A percentile compares a stretch with the other conserved stretches of the same genome.
These are phyloP conservation scores for Ageneiosus marmoratus DNA, from an alignment of 2,113 vertebrate species.

Conservation along the genomic window DNA sequence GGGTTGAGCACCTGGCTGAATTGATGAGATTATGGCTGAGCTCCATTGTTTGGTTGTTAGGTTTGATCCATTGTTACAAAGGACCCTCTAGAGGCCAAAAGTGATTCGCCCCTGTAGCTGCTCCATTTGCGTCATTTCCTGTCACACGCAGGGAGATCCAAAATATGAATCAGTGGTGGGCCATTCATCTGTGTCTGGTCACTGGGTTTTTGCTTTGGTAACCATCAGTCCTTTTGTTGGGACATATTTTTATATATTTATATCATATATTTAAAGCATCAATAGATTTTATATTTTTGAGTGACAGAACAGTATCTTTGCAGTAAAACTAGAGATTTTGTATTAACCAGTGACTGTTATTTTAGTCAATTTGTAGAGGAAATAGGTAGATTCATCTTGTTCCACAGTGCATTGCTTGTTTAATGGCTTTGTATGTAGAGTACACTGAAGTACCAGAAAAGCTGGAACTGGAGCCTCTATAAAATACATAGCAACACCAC, in stretches of 20 bases:
- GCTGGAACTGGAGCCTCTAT: no score
- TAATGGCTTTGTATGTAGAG: background rate
- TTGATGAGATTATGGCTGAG: slow-evolving; percentile 63
- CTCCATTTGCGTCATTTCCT: slow-evolving; percentile 75
- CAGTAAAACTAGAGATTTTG: background rate
- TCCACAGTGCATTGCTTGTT: background rate
- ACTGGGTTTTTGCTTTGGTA: slow-evolving; percentile 3
- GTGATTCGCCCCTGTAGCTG: slow-evolving; percentile 65
- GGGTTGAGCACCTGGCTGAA: slow-evolving; percentile 63
- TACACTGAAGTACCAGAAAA: no score
- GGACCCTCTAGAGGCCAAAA: slow-evolving; percentile 70
- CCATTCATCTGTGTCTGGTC: slow-evolving; percentile 54
- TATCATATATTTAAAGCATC: background rate
- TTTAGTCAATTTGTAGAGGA: background rate
- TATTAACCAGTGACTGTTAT: background rate
- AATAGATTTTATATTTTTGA: background rate
- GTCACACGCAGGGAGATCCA: slow-evolving; percentile 59
- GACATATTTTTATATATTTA: background rate
- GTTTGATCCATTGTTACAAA: slow-evolving; percentile 79
- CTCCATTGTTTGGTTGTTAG: slow-evolving; percentile 75
- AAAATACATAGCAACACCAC: no score
- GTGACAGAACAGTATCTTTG: background rate
- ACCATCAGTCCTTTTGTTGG: background rate
- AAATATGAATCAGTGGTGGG: slow-evolving; percentile 60
- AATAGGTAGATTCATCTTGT: background rate